Conservation (phyloP, 2,113 vertebrate species). For the Arenaria interpres region DNA sequence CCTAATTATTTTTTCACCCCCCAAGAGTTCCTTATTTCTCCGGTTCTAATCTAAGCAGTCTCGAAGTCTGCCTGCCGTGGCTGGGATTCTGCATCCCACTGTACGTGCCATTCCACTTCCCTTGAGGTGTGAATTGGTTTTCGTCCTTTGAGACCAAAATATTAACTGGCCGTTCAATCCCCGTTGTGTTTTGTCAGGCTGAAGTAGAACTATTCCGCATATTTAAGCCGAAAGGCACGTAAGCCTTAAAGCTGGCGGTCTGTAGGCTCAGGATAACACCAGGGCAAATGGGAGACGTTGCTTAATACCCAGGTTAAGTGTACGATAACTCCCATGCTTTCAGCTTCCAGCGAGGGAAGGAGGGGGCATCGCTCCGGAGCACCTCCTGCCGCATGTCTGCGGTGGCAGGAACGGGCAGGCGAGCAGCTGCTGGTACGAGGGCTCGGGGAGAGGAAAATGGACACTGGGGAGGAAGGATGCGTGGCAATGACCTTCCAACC, state of each 20-base stretch:
- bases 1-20: neutral
- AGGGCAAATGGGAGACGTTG: neutral
- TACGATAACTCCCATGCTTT: neutral
- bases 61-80: neutral
- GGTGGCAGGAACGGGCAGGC: neutral
- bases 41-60: neutral
- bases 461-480: conserved; percentile 70
- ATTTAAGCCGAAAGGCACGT: conserved; percentile 15
- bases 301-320: conserved; percentile 42
- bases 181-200: neutral
- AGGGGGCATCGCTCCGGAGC: neutral
- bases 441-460: conserved; percentile 56
- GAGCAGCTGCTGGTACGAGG: conserved; percentile 52
- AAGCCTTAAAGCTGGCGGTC: conserved; percentile 9
- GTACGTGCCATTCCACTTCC: neutral
- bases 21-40: neutral
- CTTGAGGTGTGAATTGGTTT: conserved; percentile 26
- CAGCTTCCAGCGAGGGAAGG: neutral
- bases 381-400: conserved; percentile 9
- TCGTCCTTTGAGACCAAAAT: neutral
- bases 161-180: neutral
- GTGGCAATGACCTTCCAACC: conserved; percentile 68
- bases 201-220: conserved; percentile 17
- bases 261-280: neutral
- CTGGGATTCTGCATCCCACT: conserved; percentile 9